A percentile compares a stretch with the other conserved stretches of the same genome.
Evolutionary conservation across 2,113 vertebrate genomes (phyloP).

Genomic region (Speoplatyrhinus poulsoni): DNA sequence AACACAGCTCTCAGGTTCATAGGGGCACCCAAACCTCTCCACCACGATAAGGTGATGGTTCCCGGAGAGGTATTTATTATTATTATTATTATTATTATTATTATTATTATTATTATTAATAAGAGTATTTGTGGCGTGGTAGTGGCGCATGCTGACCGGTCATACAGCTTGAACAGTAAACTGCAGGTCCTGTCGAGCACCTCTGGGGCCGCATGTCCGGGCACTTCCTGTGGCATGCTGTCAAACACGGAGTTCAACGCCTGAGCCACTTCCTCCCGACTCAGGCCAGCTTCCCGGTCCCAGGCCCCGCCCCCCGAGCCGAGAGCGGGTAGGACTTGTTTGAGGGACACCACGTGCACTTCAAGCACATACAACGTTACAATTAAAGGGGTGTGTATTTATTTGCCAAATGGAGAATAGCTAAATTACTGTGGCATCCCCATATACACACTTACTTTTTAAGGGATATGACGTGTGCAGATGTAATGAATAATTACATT

Average conservation of each 20-base stretch:
- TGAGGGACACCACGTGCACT: slow-evolving; percentile 77
- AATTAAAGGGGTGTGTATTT: no score
- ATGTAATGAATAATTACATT: slow-evolving; percentile 14
- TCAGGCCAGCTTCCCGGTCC: slow-evolving; percentile 42
- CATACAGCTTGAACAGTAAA: slow-evolving; percentile 76
- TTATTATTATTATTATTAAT: not conserved
- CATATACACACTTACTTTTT: no score
- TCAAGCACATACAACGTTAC: slow-evolving; percentile 18
- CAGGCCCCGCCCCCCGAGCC: slow-evolving; percentile 35
- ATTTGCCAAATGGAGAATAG: no score
- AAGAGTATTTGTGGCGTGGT: not conserved
- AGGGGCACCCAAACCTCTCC: no score
- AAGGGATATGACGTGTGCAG: not conserved
- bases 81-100: not conserved
- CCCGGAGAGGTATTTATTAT: no score
- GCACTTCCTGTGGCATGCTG: slow-evolving; percentile 55
- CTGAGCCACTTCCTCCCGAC: slow-evolving; percentile 58
- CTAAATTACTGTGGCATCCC: no score
- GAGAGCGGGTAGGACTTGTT: slow-evolving; percentile 64
- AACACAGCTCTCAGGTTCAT: no score
- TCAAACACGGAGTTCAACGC: slow-evolving; percentile 76
- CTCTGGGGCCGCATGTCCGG: slow-evolving; percentile 55
- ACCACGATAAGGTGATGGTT: no score
- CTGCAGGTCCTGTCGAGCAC: slow-evolving; percentile 60
- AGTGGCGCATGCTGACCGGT: slow-evolving; percentile 71